phyloP scores from a whole-genome alignment of 2,888 invertebrate genomes.

The Fragum sueziense region DNA sequence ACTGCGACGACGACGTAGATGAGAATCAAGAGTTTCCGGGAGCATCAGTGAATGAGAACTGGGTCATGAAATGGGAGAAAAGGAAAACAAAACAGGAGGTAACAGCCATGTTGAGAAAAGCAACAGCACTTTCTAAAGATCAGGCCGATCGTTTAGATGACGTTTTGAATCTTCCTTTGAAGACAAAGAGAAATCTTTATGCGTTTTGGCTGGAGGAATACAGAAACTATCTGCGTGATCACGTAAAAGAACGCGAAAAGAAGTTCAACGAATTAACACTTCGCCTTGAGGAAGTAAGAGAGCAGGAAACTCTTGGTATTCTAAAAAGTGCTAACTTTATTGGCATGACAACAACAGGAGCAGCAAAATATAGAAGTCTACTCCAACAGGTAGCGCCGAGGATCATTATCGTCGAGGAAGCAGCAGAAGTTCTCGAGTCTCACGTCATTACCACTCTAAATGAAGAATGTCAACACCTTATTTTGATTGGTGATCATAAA shows the following conservation, averaged over 20 bases:
- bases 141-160: conserved; percentile 47
- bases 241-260: conserved; percentile 68
- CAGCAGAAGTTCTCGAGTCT: conserved; percentile 93
- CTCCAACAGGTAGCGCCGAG: conserved; percentile 78
- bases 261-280: conserved; percentile 55
- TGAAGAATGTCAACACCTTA: conserved; percentile 89
- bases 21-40: conserved; percentile 34
- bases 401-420: conserved; percentile 89
- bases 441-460: conserved; percentile 91
- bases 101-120: conserved; percentile 21
- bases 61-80: conserved; percentile 29
- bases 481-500: conserved; percentile 92
- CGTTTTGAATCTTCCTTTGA: conserved; percentile 70
- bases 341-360: conserved; percentile 81
- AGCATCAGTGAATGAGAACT: neutral
- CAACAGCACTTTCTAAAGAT: conserved; percentile 59
- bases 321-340: conserved; percentile 69
- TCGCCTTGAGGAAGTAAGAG: conserved; percentile 59
- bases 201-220: conserved; percentile 76
- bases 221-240: conserved; percentile 53
- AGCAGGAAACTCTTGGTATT: conserved; percentile 68
- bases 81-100: conserved; percentile 41
- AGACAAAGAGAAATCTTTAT: conserved; percentile 72
- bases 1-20: neutral
- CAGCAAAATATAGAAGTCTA: conserved; percentile 75